A percentile compares a stretch with the other conserved stretches of the same genome.
Conservation (phyloP, 2,113 vertebrate genomes). For the Chaetodon trifascialis region DNA sequence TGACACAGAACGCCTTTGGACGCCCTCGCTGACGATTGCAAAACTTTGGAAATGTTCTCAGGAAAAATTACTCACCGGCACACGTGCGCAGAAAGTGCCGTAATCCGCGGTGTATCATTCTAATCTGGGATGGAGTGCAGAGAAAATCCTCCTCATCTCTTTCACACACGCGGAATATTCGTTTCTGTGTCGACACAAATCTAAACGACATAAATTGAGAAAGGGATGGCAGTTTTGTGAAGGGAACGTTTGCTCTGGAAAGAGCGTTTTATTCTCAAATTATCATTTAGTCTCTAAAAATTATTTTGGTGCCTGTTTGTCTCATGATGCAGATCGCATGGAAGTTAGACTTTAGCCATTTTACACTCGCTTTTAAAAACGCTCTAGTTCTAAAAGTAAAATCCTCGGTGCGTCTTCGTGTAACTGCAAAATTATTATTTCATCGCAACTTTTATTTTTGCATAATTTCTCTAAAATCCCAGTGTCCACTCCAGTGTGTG, state of each 20-base stretch:
- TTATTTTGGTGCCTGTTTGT: not conserved
- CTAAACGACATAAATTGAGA: not conserved
- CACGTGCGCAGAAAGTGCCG: constrained; percentile 44
- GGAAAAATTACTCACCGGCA: constrained; percentile 24
- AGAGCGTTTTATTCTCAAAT: not conserved
- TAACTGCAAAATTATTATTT: constrained; percentile 18
- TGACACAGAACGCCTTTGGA: not conserved
- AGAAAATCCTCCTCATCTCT: constrained; percentile 59
- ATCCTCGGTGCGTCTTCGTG: constrained; percentile 11
- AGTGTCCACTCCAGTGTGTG: not conserved
- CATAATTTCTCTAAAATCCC: constrained; percentile 15
- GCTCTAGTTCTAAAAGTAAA: not conserved
- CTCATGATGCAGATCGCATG: not conserved
- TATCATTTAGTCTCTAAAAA: not conserved
- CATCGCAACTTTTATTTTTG: not conserved
- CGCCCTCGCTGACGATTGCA: not conserved
- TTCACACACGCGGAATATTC: constrained; percentile 12
- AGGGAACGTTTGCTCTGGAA: not conserved
- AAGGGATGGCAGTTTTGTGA: not conserved
- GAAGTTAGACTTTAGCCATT: constrained; percentile 5
- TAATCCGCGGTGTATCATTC: constrained; percentile 59
- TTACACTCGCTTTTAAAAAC: constrained; percentile 7
- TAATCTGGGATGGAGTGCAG: constrained; percentile 60
- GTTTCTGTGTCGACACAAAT: constrained; percentile 14
- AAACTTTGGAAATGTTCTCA: constrained; percentile 35